These are phyloP conservation scores for Sericinus montela DNA, from an alignment of 2,888 invertebrate genomes.

Conservation along the genomic window DNA sequence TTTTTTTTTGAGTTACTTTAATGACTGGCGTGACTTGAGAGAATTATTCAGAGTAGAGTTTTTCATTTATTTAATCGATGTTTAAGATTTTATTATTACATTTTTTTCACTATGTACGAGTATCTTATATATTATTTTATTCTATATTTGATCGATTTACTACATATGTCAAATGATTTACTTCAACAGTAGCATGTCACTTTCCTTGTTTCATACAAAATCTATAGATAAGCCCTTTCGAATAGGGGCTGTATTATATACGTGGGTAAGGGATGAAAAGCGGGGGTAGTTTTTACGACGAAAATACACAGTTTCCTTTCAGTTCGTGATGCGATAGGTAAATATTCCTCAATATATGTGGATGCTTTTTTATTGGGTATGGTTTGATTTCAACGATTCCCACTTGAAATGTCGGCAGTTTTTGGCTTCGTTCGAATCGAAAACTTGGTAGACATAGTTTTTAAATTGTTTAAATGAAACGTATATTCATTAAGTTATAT, in stretches of 20 bases:
- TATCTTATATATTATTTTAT: too few species aligned
- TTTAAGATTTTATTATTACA: too few species aligned
- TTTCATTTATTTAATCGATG: too few species aligned
- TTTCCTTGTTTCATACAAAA: constrained; percentile 29
- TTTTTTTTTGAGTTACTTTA: too few species aligned
- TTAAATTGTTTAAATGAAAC: too few species aligned
- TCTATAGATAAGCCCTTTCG: constrained; percentile 40
- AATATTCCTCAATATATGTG: constrained; percentile 37
- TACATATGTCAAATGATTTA: background rate
- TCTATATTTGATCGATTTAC: too few species aligned
- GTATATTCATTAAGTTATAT: too few species aligned
- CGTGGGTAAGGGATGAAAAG: constrained; percentile 45
- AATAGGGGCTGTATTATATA: constrained; percentile 37
- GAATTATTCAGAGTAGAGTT: too few species aligned
- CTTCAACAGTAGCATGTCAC: constrained; percentile 9
- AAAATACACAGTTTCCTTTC: constrained; percentile 49
- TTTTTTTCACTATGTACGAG: too few species aligned
- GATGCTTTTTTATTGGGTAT: constrained; percentile 31
- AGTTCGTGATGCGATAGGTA: constrained; percentile 48
- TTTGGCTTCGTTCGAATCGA: too few species aligned
- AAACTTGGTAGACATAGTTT: too few species aligned
- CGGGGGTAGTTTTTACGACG: constrained; percentile 62
- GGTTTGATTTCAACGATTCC: constrained; percentile 33
- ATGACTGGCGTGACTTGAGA: too few species aligned
- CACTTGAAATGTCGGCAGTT: constrained; percentile 16